Base-by-base conservation (phyloP, 2,797 vertebrate genomes). In the Eulemur rubriventer region DNA sequence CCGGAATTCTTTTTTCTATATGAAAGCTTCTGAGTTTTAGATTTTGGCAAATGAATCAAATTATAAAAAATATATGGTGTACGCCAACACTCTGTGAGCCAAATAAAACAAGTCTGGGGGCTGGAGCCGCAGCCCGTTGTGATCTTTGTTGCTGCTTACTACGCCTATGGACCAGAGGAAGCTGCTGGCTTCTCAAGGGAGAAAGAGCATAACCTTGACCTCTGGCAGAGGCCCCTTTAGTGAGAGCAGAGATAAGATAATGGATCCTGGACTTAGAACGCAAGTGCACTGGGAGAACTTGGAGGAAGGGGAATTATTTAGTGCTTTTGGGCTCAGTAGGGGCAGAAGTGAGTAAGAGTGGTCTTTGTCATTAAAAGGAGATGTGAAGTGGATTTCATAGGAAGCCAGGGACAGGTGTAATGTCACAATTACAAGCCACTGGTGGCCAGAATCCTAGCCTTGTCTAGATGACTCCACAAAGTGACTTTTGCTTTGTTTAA, bases 11-110 rank as follows among this genome's bases (percentile, higher is more conserved):
- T 52, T 65, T 65, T 65, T 57, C 22, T 26, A 28, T 61, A 48
- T 41, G 61, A 94, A 89, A 93, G 13, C 73, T 48, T 94, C 67
- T 84, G 94, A 89, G 67, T 95, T 93, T 96, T 82, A 43, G 86
- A 18, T 59, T 28, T 69, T 96, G 90, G 94, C 84, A 72, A 69
- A 35, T 14, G 81, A 35, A 63, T 93, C 33, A 50, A 38, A 61
- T 52, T 87, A n/a, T 38, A 4, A 67, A 92, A 72, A 81, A 24
- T 30, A 10, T 18, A 28, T 26, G 5, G 0, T 38, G 12, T 6
- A 38, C 0, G 46, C 59, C 61, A 65, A 10, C 7, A 2, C 30
- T 43, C 69, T 18, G 16, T 18, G 65, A 83, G 75, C 91, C 85
- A 91, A 73, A n/a, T 5, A 33, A 69, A 94, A 69, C 79, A 48